phyloP scores from a whole-genome alignment of 2,113 vertebrate species.

The Epinephelus lanceolatus region DNA sequence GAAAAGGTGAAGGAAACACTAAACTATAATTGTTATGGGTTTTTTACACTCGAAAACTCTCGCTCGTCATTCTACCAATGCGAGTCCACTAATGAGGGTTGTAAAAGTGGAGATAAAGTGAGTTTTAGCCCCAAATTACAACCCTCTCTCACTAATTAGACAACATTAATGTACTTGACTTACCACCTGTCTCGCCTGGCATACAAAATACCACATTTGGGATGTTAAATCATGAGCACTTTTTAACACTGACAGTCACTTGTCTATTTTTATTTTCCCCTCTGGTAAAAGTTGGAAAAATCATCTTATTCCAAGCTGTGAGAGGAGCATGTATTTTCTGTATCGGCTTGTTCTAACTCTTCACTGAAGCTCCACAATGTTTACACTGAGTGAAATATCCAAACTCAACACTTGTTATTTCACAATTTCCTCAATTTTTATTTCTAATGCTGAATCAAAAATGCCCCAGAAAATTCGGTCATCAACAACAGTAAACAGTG shows the following conservation, averaged over 20 bases:
- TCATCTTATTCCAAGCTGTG: too few relatives aligned
- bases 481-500: neutral
- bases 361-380: too few relatives aligned
- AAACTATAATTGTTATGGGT: constrained; percentile 1
- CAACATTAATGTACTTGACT: constrained; percentile 7
- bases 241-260: neutral
- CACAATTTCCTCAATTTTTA: neutral
- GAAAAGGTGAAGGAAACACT: constrained; percentile 19
- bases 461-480: neutral
- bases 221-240: neutral
- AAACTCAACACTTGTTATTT: too few relatives aligned
- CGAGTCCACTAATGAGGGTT: constrained; percentile 31
- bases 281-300: too few relatives aligned
- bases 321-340: too few relatives aligned
- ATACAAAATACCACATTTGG: neutral
- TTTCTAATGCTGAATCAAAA: neutral
- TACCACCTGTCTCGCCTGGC: neutral
- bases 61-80: neutral
- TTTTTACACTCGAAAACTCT: neutral
- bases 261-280: neutral
- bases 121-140: neutral
- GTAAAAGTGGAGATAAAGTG: constrained; percentile 17
- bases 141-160: constrained; percentile 16
- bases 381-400: too few relatives aligned
- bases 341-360: too few relatives aligned